A percentile compares a stretch with the other conserved stretches of the same genome.
phyloP scores from a whole-genome alignment of 2,888 invertebrate genomes.

The Leucoma salicis region DNA sequence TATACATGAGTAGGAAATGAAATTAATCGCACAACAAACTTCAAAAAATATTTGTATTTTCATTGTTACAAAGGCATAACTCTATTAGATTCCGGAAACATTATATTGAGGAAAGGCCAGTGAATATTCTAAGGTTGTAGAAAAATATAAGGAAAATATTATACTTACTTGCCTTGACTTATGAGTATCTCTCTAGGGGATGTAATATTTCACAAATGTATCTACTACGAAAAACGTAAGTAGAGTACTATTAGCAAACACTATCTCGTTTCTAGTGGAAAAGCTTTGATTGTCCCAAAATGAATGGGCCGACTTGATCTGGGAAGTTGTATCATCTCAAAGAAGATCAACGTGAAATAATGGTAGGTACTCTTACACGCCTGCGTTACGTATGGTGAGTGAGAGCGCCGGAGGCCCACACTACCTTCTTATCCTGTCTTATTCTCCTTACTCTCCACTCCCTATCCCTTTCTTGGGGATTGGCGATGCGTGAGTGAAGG shows the following conservation, averaged over 20 bases:
- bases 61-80: neutral
- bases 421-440: too few species aligned
- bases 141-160: conserved; percentile 10
- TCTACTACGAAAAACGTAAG: neutral
- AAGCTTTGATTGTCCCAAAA: too few species aligned
- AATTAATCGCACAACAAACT: neutral
- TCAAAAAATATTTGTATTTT: neutral
- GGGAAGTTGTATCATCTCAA: too few species aligned
- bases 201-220: neutral
- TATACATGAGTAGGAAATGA: neutral
- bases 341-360: too few species aligned
- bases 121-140: conserved; percentile 12
- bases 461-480: too few species aligned
- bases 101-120: neutral
- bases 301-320: too few species aligned
- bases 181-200: neutral
- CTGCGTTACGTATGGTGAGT: too few species aligned
- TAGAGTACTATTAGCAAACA: neutral
- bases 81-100: neutral
- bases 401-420: too few species aligned
- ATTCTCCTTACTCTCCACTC: too few species aligned
- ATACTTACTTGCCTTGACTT: conserved; percentile 7
- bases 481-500: too few species aligned
- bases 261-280: too few species aligned
- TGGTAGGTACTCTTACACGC: too few species aligned